A percentile compares a stretch with the other conserved stretches of the same genome.
Conservation (phyloP, 2,113 vertebrate species). For the Myrmophylax atrothorax region DNA sequence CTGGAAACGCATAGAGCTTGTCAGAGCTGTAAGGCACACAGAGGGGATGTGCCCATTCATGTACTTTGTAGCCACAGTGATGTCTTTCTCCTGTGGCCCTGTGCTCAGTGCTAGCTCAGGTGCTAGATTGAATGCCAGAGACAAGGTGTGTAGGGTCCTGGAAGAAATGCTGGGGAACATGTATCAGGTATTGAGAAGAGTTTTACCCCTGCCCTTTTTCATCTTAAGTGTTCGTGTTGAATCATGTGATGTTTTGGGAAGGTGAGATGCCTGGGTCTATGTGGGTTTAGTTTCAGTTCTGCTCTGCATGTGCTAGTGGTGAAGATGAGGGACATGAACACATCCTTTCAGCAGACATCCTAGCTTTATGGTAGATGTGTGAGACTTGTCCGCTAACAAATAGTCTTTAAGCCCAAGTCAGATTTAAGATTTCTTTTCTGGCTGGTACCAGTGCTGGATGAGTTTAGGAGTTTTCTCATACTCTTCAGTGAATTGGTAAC, state of each 20-base stretch:
- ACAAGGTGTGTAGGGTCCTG: neutral
- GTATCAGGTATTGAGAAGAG: neutral
- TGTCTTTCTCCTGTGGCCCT: neutral
- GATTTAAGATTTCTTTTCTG: neutral
- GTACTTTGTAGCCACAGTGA: neutral
- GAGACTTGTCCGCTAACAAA: neutral
- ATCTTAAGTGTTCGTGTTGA: neutral
- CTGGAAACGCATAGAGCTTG: neutral
- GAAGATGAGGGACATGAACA: neutral
- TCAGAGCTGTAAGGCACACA: neutral
- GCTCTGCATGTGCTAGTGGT: neutral
- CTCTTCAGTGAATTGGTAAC: neutral
- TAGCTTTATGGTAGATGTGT: neutral
- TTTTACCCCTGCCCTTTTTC: neutral
- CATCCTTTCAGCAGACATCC: accelerated
- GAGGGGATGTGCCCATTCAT: neutral
- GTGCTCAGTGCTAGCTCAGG: neutral
- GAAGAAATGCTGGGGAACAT: neutral
- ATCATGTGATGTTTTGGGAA: neutral
- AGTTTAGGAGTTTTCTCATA: neutral
- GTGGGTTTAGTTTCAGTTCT: neutral
- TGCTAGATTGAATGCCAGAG: neutral
- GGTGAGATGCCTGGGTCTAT: neutral
- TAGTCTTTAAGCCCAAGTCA: neutral
- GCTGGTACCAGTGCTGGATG: neutral